These are phyloP conservation scores for Cyclina sinensis DNA, from an alignment of 1,140 invertebrate genomes.

Conservation along the genomic window DNA sequence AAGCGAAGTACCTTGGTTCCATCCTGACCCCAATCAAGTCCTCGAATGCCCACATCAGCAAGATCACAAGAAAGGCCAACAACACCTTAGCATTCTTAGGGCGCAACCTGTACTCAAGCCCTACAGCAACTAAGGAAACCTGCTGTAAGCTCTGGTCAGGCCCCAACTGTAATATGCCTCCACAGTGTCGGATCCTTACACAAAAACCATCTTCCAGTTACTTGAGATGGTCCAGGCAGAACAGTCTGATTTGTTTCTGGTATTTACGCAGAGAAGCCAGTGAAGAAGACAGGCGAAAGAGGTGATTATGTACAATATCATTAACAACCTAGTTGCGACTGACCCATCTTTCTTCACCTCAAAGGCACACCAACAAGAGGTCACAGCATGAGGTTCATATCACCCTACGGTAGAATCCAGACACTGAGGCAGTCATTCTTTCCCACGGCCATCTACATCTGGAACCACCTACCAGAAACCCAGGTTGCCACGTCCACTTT, in stretches of 20 bases:
- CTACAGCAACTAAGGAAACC: neutral
- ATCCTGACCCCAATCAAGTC: neutral
- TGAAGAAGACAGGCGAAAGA: no score
- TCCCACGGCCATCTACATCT: no score
- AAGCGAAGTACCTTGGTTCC: slow-evolving; percentile 12
- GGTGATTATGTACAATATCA: no score
- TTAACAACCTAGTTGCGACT: no score
- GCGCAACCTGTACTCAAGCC: neutral
- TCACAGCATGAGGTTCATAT: no score
- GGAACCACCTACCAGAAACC: no score
- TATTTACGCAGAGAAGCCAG: no score
- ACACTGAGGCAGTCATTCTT: no score
- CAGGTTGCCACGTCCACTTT: no score
- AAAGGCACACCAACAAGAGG: no score
- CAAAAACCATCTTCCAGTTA: neutral
- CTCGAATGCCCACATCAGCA: neutral
- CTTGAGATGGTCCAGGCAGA: neutral
- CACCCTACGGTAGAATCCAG: no score
- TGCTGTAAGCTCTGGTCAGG: neutral
- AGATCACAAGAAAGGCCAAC: neutral
- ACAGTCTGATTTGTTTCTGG: neutral
- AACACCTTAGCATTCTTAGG: neutral
- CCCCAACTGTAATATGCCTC: neutral
- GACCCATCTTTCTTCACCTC: no score
- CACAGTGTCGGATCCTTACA: neutral